These are phyloP conservation scores for Pseudorasbora parva DNA, from an alignment of 2,113 vertebrate genomes.

Conservation along the genomic window DNA sequence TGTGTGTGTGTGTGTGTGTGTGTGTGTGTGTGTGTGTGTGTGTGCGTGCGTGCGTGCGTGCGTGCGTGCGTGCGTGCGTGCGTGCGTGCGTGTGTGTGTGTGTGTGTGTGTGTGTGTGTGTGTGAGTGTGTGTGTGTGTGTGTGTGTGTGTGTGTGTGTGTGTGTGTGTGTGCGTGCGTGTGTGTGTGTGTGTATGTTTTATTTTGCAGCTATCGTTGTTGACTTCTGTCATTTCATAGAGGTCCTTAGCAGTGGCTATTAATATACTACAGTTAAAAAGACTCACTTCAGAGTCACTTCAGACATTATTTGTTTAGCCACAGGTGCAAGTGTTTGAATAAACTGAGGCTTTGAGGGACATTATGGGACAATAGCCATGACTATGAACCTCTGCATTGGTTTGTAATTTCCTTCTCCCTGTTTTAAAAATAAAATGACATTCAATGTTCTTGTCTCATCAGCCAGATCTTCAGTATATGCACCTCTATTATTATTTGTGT, in stretches of 20 bases:
- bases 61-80: no score
- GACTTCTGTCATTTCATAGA: slow-evolving; percentile 6
- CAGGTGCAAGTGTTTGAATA: neutral
- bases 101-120: no score
- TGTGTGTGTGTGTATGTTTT: no score
- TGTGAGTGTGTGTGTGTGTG: no score
- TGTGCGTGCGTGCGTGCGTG: no score
- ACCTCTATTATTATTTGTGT: neutral
- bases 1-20: no score
- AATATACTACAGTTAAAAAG: slow-evolving; percentile 14
- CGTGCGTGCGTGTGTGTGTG: no score
- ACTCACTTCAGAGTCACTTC: slow-evolving; percentile 25
- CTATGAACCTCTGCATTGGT: neutral
- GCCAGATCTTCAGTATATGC: neutral
- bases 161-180: no score
- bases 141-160: no score
- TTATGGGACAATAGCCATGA: slow-evolving; percentile 17
- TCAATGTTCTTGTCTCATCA: neutral
- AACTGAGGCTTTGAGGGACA: neutral
- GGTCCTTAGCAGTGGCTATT: neutral
- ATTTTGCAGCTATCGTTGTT: slow-evolving; percentile 5
- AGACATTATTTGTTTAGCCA: slow-evolving; percentile 43
- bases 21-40: no score
- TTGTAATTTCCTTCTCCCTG: neutral
- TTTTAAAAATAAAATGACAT: slow-evolving; percentile 25